Percentiles rank a stretch among this genome's conserved stretches.
These are phyloP conservation scores for Lamproptera curius DNA, from an alignment of 2,888 invertebrate species.

Conservation along the genomic window DNA sequence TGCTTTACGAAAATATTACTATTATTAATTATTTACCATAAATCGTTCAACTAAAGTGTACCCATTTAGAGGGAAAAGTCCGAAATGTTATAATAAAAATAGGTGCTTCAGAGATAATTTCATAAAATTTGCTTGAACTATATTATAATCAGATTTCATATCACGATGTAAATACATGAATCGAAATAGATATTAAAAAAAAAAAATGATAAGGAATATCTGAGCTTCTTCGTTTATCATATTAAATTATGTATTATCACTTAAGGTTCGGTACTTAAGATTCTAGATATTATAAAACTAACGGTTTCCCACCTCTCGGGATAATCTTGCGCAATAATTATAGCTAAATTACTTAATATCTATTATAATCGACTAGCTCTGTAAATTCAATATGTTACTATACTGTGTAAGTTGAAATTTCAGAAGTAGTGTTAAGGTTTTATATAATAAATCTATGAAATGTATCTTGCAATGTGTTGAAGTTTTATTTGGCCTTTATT, in stretches of 20 bases:
- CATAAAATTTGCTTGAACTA: slow-evolving; percentile 53
- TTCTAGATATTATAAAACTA: slow-evolving; percentile 55
- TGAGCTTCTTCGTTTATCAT: slow-evolving; percentile 74
- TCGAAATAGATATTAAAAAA: slow-evolving; percentile 59
- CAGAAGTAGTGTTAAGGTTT: slow-evolving; percentile 74
- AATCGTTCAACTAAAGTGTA: slow-evolving; percentile 5
- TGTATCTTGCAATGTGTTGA: slow-evolving; percentile 59
- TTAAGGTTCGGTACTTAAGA: slow-evolving; percentile 67
- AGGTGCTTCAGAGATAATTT: slow-evolving; percentile 56
- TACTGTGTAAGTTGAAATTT: slow-evolving; percentile 66
- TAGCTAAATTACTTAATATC: slow-evolving; percentile 68
- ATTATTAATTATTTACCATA: slow-evolving; percentile 5
- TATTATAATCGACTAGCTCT: slow-evolving; percentile 70
- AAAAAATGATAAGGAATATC: slow-evolving; percentile 70
- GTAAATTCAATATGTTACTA: slow-evolving; percentile 76
- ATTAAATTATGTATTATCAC: slow-evolving; percentile 50
- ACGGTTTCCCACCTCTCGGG: slow-evolving; percentile 52
- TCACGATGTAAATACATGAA: slow-evolving; percentile 71
- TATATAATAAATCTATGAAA: slow-evolving; percentile 78
- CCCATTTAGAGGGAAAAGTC: slow-evolving; percentile 13
- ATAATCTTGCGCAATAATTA: slow-evolving; percentile 73
- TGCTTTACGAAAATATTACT: slow-evolving; percentile 1
- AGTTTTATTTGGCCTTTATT: slow-evolving; percentile 41
- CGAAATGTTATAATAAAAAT: slow-evolving; percentile 32
- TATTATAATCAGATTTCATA: slow-evolving; percentile 59